phyloP scores from a whole-genome alignment of 1,140 invertebrate genomes.

The Vollenhovia emeryi region DNA sequence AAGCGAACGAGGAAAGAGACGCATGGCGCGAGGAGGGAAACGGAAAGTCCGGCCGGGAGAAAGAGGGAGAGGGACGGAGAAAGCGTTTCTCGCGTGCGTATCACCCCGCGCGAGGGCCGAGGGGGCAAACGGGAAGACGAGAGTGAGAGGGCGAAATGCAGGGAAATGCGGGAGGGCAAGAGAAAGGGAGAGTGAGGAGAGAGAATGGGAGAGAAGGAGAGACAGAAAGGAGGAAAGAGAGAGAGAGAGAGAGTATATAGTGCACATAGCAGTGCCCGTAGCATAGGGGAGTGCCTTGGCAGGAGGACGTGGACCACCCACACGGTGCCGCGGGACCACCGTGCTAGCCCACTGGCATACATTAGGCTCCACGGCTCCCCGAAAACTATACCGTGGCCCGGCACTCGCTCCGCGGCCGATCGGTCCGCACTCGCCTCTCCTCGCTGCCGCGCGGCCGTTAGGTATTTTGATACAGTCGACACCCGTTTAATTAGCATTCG shows the following conservation, averaged over 20 bases:
- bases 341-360: conserved; percentile 85
- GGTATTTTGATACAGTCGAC: conserved; percentile 84
- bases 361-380: conserved; percentile 83
- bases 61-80: conserved; percentile 46
- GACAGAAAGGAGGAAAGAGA: conserved; percentile 24
- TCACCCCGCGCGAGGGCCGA: conserved; percentile 30
- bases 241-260: conserved; percentile 73
- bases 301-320: conserved; percentile 85
- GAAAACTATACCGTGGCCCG: conserved; percentile 77
- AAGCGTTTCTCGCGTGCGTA: conserved; percentile 54
- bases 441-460: conserved; percentile 77
- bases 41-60: neutral
- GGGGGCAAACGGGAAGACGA: conserved; percentile 1
- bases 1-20: conserved; percentile 22
- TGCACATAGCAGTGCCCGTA: conserved; percentile 75
- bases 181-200: neutral
- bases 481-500: conserved; percentile 85
- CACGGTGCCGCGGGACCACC: conserved; percentile 84
- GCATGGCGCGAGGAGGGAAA: conserved; percentile 1
- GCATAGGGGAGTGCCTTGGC: conserved; percentile 81
- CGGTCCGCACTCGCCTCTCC: conserved; percentile 45
- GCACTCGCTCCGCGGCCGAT: conserved; percentile 65
- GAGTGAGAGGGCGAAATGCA: conserved; percentile 16
- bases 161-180: neutral
- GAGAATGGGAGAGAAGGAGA: neutral